These are phyloP conservation scores for Schlechtendalia chinensis DNA, from an alignment of 1,140 invertebrate species.

Conservation along the genomic window DNA sequence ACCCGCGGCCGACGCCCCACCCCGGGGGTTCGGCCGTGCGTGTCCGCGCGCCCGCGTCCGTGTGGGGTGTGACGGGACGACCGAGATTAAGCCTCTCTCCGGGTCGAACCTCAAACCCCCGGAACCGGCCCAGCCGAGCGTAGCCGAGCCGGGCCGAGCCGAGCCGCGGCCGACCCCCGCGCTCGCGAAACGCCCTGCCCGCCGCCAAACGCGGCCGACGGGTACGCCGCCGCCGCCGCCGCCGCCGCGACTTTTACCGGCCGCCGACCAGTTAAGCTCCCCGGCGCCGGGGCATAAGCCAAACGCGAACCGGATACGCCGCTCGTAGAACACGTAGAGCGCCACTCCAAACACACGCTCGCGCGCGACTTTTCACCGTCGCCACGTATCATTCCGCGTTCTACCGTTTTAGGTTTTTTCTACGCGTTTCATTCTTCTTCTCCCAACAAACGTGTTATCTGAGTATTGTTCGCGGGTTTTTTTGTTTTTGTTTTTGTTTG, in stretches of 20 bases:
- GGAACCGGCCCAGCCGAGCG: neutral
- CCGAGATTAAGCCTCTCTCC: constrained; percentile 49
- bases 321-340: constrained; percentile 9
- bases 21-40: too few species aligned
- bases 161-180: neutral
- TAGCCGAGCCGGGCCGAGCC: neutral
- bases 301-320: constrained; percentile 48
- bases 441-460: too few species aligned
- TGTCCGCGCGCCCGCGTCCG: too few species aligned
- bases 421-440: too few species aligned
- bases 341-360: too few species aligned
- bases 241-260: constrained; percentile 47
- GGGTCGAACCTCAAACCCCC: constrained; percentile 47
- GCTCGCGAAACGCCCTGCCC: neutral
- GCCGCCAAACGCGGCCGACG: neutral
- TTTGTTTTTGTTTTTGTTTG: too few species aligned
- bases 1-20: neutral
- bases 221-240: constrained; percentile 8
- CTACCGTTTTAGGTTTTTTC: too few species aligned
- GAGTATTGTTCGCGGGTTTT: too few species aligned
- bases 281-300: constrained; percentile 46
- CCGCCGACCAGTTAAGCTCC: constrained; percentile 47
- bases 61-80: too few species aligned
- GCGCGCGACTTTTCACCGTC: neutral
- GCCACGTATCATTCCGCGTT: neutral